Conservation (phyloP, 2,113 vertebrate species). For the Mormyrus iriodes region DNA sequence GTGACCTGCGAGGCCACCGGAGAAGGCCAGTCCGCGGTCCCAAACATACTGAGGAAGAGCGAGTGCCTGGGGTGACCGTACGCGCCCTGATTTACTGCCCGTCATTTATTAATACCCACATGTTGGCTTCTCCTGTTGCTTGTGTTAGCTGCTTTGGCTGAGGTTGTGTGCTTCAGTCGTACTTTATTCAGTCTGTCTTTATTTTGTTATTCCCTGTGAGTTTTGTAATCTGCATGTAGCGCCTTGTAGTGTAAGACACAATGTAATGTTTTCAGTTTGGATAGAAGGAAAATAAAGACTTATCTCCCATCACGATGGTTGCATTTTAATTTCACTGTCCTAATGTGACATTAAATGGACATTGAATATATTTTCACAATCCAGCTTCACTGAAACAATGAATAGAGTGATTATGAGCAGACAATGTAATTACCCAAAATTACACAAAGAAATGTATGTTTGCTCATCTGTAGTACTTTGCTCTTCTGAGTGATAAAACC, state of each 20-base stretch:
- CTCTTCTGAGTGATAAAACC: neutral
- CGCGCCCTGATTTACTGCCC: neutral
- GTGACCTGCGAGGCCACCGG: slow-evolving; percentile 45
- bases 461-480: neutral
- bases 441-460: neutral
- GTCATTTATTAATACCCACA: too few species aligned
- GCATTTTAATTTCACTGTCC: neutral
- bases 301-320: neutral
- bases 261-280: neutral
- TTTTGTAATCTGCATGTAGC: neutral
- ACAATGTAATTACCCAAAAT: neutral
- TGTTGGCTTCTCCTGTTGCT: too few species aligned
- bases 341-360: neutral
- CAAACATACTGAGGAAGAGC: slow-evolving; percentile 36
- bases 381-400: neutral
- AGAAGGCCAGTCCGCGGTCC: slow-evolving; percentile 34
- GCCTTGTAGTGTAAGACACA: neutral
- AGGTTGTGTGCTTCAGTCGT: neutral
- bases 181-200: neutral
- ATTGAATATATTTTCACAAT: neutral
- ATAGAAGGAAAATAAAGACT: slow-evolving; percentile 8
- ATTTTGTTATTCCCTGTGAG: neutral
- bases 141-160: neutral
- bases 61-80: neutral
- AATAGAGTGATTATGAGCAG: neutral